Percentiles rank a stretch among this genome's conserved stretches.
Evolutionary conservation across 2,797 vertebrate genomes (phyloP).

Genomic region (Crypturellus tataupa): DNA sequence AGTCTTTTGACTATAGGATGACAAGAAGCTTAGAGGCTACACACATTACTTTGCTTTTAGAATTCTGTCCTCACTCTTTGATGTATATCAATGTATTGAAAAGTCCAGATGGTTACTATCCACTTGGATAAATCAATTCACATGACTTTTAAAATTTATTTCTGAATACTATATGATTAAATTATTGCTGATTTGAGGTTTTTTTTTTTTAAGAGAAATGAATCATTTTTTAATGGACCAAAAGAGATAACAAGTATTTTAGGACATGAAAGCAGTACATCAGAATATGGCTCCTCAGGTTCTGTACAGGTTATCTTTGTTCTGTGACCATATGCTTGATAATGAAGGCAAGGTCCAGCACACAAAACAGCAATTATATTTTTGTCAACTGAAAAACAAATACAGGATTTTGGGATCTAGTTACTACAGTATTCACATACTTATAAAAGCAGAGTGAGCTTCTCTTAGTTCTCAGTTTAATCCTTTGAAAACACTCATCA

Average conservation of each 20-base stretch:
- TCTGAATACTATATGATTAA: conserved; percentile 36
- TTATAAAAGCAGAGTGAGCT: neutral
- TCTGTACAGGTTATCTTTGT: neutral
- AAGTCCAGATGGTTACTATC: conserved; percentile 45
- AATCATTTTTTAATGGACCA: neutral
- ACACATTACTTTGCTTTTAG: neutral
- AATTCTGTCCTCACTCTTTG: neutral
- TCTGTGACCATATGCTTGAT: neutral
- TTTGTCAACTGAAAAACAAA: neutral
- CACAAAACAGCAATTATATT: neutral
- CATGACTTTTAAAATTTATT: conserved; percentile 41
- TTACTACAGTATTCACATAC: neutral
- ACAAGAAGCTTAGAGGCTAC: neutral
- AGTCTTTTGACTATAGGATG: neutral
- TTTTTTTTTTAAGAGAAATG: neutral
- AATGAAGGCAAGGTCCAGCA: neutral
- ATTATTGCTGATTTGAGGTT: neutral
- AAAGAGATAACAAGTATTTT: neutral
- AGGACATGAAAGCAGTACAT: neutral
- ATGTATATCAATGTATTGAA: conserved; percentile 45
- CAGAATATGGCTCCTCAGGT: neutral
- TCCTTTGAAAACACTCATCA: neutral
- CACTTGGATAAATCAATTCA: conserved; percentile 35
- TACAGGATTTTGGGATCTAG: neutral
- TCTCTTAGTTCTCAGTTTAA: neutral